These are phyloP conservation scores for Indri indri DNA, from an alignment of 2,113 vertebrate genomes.

Conservation along the genomic window DNA sequence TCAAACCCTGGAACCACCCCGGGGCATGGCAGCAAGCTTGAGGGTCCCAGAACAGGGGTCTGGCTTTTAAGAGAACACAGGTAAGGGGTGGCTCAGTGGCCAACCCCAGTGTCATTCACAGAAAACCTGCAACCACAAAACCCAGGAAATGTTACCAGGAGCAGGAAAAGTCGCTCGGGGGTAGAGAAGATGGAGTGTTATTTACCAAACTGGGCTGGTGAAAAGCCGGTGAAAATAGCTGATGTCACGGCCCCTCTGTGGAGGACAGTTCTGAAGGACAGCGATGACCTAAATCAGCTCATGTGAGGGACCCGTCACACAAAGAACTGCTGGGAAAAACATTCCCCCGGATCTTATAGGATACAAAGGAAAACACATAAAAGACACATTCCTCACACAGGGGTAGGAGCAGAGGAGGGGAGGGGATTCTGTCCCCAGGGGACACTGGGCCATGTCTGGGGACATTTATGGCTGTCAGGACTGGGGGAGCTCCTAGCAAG, in stretches of 20 bases:
- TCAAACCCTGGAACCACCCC: background rate
- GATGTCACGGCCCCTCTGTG: no score
- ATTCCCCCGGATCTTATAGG: background rate
- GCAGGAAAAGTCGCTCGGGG: no score
- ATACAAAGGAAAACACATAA: background rate
- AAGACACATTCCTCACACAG: background rate
- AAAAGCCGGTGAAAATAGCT: background rate
- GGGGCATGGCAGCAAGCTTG: background rate
- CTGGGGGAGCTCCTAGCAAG: background rate
- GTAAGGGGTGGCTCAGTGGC: background rate
- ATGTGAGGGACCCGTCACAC: background rate
- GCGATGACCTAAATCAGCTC: background rate
- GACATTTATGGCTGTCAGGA: background rate
- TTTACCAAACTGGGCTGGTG: background rate
- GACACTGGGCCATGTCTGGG: background rate
- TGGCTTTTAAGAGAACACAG: background rate
- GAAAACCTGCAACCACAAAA: background rate
- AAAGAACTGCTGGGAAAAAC: background rate
- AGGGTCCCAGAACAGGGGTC: background rate
- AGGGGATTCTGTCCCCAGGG: background rate
- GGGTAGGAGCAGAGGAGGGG: background rate
- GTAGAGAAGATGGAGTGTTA: background rate
- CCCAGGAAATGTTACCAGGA: background rate
- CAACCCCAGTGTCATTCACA: accelerated
- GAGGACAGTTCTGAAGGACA: background rate